Evolutionary conservation across 2,797 vertebrate species (phyloP).

Genomic region (Lithobates pipiens): DNA sequence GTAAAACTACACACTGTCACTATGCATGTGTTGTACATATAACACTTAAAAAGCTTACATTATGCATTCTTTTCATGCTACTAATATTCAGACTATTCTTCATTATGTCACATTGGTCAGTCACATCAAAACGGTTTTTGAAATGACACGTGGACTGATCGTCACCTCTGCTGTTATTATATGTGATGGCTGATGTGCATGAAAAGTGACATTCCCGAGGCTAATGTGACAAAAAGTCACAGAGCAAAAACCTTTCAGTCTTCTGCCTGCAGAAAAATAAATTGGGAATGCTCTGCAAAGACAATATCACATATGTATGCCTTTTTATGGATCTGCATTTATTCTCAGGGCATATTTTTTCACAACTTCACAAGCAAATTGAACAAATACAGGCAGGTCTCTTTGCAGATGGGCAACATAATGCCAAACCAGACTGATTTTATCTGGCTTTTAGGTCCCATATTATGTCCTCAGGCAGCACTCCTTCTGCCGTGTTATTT

Average conservation of each 20-base stretch:
- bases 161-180: conserved; percentile 4
- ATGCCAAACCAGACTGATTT: not conserved
- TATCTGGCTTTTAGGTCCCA: not conserved
- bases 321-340: conserved; percentile 19
- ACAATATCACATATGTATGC: conserved; percentile 27
- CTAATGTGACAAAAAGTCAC: conserved; percentile 15
- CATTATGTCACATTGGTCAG: not conserved
- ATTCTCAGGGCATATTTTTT: conserved; percentile 1
- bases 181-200: conserved; percentile 21
- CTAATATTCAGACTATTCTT: too few relatives aligned
- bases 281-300: conserved; percentile 2
- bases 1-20: too few relatives aligned
- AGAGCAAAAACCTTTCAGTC: conserved; percentile 7
- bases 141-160: conserved; percentile 3
- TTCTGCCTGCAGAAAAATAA: conserved; percentile 14
- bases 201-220: conserved; percentile 11
- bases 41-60: too few relatives aligned
- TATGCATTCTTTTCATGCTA: too few relatives aligned
- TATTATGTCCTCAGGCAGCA: conserved; percentile 30
- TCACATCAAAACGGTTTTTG: not conserved
- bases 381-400: conserved; percentile 26
- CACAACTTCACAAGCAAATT: conserved; percentile 29
- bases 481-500: conserved; percentile 4
- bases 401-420: conserved; percentile 2
- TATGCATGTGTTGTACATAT: too few relatives aligned